Conservation (phyloP, 2,888 invertebrate species). For the Spodoptera exigua region DNA sequence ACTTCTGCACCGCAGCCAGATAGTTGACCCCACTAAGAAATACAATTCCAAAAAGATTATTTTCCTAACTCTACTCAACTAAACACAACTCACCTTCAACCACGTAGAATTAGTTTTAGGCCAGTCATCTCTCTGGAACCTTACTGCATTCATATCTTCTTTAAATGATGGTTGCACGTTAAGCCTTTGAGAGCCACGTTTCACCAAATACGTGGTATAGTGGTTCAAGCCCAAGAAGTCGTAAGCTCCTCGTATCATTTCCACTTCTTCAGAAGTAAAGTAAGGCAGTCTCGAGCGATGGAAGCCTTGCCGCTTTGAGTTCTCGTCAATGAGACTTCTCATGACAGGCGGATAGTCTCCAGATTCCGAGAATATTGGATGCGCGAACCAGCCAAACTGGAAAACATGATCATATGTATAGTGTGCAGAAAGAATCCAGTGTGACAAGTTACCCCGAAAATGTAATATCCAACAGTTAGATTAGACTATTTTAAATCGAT, state of each 20-base stretch:
- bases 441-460: too few species aligned
- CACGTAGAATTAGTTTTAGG: slow-evolving; percentile 84
- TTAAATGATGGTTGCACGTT: slow-evolving; percentile 70
- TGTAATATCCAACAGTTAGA: too few species aligned
- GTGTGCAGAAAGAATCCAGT: too few species aligned
- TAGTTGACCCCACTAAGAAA: too few species aligned
- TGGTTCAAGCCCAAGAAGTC: slow-evolving; percentile 94
- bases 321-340: slow-evolving; percentile 88
- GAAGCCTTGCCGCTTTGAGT: slow-evolving; percentile 90
- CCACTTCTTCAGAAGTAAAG: slow-evolving; percentile 90
- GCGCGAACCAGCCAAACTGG: slow-evolving; percentile 91
- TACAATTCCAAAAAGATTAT: too few species aligned
- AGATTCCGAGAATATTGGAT: slow-evolving; percentile 90
- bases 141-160: slow-evolving; percentile 78
- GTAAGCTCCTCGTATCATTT: slow-evolving; percentile 88
- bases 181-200: slow-evolving; percentile 65
- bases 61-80: too few species aligned
- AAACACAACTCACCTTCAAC: slow-evolving; percentile 77
- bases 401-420: slow-evolving; percentile 48
- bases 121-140: slow-evolving; percentile 83
- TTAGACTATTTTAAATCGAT: too few species aligned
- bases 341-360: slow-evolving; percentile 92
- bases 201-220: slow-evolving; percentile 90
- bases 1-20: too few species aligned
- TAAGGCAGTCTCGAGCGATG: slow-evolving; percentile 90